These are phyloP conservation scores for Pocillopora meandrina DNA, from an alignment of 92 coral and sea anemone genomes.

Conservation along the genomic window DNA sequence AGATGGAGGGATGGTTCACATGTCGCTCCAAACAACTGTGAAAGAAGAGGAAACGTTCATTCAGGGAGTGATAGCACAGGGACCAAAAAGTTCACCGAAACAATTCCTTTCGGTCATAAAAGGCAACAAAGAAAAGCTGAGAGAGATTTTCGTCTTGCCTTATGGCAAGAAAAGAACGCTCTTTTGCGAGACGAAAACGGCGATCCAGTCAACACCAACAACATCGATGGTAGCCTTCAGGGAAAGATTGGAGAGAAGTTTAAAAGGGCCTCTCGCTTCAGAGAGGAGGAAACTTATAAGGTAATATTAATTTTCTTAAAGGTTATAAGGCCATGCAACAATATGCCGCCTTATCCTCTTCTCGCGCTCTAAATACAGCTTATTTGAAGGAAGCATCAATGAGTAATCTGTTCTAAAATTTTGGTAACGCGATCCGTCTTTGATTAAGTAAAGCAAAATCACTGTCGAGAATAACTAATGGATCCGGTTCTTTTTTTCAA, in stretches of 20 bases:
- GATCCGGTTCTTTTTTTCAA: too few relatives aligned
- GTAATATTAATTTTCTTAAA: not conserved
- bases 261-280: not conserved
- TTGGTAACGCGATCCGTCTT: too few relatives aligned
- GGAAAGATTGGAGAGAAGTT: not conserved
- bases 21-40: not conserved
- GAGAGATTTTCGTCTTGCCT: not conserved
- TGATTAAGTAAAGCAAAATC: too few relatives aligned
- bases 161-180: not conserved
- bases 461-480: too few relatives aligned
- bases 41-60: not conserved
- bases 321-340: too few relatives aligned
- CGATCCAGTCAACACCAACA: not conserved
- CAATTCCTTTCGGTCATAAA: not conserved
- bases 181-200: not conserved
- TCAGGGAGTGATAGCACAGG: not conserved
- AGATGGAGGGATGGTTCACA: not conserved
- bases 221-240: not conserved
- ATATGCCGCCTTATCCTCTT: not conserved
- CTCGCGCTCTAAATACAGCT: not conserved
- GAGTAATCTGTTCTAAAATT: too few relatives aligned
- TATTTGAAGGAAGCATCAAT: too few relatives aligned
- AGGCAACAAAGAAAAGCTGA: constrained; percentile 16
- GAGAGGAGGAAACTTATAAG: not conserved
- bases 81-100: not conserved